phyloP scores from a whole-genome alignment of 2,113 vertebrate species.

The Syrrhaptes paradoxus region DNA sequence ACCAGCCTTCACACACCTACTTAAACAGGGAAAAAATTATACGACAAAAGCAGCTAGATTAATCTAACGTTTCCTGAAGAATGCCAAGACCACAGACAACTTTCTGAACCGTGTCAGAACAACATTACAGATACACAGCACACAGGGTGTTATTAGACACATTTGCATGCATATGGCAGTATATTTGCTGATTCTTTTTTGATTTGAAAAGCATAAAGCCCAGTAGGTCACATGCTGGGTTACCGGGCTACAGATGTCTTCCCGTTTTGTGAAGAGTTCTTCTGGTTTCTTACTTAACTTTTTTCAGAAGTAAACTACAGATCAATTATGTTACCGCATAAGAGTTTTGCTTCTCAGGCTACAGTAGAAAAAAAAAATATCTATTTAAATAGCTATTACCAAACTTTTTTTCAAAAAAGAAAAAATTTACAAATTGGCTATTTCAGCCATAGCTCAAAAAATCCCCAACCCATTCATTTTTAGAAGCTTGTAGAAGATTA shows the following conservation, averaged over 20 bases:
- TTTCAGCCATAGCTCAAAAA: not conserved
- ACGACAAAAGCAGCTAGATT: slow-evolving; percentile 36
- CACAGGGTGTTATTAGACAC: not conserved
- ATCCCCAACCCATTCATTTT: slow-evolving; percentile 3
- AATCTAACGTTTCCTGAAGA: slow-evolving; percentile 60
- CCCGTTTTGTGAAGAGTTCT: not conserved
- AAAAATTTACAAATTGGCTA: not conserved
- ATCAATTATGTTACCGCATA: not conserved
- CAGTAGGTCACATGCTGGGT: not conserved
- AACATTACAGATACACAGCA: not conserved
- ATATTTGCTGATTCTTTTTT: not conserved
- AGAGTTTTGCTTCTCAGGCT: not conserved
- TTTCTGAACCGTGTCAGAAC: slow-evolving; percentile 46
- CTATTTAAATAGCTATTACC: not conserved
- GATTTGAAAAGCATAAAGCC: not conserved
- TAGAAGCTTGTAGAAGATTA: slow-evolving; percentile 46
- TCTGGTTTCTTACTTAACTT: not conserved
- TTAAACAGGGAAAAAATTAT: slow-evolving; percentile 9
- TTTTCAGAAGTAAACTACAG: not conserved
- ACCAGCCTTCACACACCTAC: slow-evolving; percentile 52
- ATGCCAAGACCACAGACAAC: slow-evolving; percentile 50
- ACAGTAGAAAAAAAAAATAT: not conserved
- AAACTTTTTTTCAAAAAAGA: not conserved
- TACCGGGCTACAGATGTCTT: not conserved
- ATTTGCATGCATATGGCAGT: not conserved